Percentiles rank a stretch among this genome's conserved stretches.
Evolutionary conservation across 2,888 invertebrate genomes (phyloP).

Genomic region (Hesperia comma): DNA sequence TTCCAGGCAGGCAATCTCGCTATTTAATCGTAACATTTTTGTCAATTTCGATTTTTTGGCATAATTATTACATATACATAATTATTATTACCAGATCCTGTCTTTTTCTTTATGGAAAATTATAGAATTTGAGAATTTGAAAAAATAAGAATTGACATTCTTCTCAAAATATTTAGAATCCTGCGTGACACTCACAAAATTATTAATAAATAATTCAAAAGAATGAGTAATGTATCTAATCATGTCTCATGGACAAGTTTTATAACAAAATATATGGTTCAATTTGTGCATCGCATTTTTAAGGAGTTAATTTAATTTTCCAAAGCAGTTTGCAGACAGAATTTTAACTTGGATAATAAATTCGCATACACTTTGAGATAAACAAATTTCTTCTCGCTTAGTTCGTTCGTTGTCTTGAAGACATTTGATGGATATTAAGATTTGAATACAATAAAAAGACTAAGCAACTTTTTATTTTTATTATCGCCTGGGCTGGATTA

Average conservation of each 20-base stretch:
- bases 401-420: background rate
- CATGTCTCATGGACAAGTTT: background rate
- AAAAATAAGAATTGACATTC: too few species aligned
- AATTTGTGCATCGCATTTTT: constrained; percentile 7
- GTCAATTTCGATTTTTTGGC: too few species aligned
- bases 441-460: background rate
- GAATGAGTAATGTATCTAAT: background rate
- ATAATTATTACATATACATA: too few species aligned
- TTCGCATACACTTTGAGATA: background rate
- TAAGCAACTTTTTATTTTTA: constrained; percentile 63
- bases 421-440: constrained; percentile 1
- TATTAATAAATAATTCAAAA: background rate
- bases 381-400: constrained; percentile 1
- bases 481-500: constrained; percentile 72
- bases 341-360: constrained; percentile 11
- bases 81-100: too few species aligned
- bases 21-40: too few species aligned
- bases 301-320: constrained; percentile 6
- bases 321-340: constrained; percentile 5
- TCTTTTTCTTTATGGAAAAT: too few species aligned
- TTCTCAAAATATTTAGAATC: too few species aligned
- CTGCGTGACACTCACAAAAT: too few species aligned
- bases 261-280: background rate
- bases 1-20: too few species aligned
- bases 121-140: too few species aligned